Evolutionary conservation across 2,888 invertebrate species (phyloP), one percentile per base, ranked within the genome.

Genomic region (Macrophya annulata): DNA sequence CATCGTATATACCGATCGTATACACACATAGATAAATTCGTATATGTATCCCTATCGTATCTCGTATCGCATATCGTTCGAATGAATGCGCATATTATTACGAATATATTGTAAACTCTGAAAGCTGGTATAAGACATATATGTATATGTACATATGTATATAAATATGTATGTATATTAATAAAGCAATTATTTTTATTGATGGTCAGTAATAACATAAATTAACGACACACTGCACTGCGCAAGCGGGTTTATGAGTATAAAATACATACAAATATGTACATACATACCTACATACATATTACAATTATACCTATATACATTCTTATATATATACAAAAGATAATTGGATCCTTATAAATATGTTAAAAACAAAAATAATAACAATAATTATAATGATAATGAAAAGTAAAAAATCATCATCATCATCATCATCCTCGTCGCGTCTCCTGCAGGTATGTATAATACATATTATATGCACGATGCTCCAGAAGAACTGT

Each of bases 181-280:
- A 90, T 90, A 89, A 89, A 90, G 89, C 89, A 88, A 90, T 90
- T 90, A 90, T 90, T 90, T 90, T 90, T 89, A 90, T 90, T 88
- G 89, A 90, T 90, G 87, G 88, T 72, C 85, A 31, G 87, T 89
- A 89, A 90, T 91, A 88, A 90, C 88, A 88, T 89, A 89, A 88
- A 89, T 90, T 89, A 88, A 87, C 88, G 40, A 1, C 17, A n/a
- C 17, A 8, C 17, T 10, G 81, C n/a, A n/a, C n/a, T 68, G 83
- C 45, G 65, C 86, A 79, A 48, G 48, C 9, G 1, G 1, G 15
- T 48, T 12, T 12, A 12, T 48, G 48, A 15, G 15, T 48, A 48
- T 15, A 15, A 9, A 12, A 48, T 37, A 37, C 12, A 15, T 17
- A 17, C 15, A n/a, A 15, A 0, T 68, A 68, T 17, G 6, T 15